These are phyloP conservation scores for Erebia ligea DNA, from an alignment of 2,888 invertebrate species.

Conservation along the genomic window DNA sequence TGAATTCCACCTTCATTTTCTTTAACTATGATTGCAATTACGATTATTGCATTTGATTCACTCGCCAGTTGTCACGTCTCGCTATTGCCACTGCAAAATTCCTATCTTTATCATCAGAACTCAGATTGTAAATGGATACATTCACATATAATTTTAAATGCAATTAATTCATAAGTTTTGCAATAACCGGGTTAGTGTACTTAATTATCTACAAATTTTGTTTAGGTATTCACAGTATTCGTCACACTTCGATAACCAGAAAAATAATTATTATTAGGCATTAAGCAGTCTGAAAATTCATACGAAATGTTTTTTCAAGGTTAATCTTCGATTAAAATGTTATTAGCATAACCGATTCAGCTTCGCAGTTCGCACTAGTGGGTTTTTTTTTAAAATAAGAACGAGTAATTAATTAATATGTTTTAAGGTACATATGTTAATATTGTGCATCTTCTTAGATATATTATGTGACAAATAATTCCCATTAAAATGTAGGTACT, in stretches of 20 bases:
- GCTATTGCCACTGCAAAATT: slow-evolving; percentile 1
- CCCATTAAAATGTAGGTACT: no score
- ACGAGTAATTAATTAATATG: no score
- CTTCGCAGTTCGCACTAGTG: no score
- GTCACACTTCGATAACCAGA: slow-evolving; percentile 14
- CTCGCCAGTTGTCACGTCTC: not conserved
- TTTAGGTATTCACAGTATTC: not conserved
- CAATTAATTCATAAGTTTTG: slow-evolving; percentile 15
- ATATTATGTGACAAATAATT: no score
- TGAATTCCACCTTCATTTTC: not conserved
- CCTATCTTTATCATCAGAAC: slow-evolving; percentile 18
- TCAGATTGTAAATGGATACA: slow-evolving; percentile 7
- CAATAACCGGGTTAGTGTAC: slow-evolving; percentile 21
- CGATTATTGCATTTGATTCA: slow-evolving; percentile 6
- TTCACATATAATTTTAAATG: slow-evolving; percentile 2
- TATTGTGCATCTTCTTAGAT: no score
- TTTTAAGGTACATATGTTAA: no score
- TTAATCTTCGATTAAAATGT: not conserved
- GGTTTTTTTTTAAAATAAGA: no score
- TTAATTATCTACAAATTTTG: slow-evolving; percentile 3
- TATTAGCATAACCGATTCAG: no score
- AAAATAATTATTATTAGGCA: slow-evolving; percentile 7
- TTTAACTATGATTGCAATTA: not conserved
- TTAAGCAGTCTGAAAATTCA: not conserved
- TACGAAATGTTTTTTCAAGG: not conserved